Evolutionary conservation across 2,888 invertebrate genomes (phyloP), one percentile per base, ranked within the genome.

Genomic region (Artemia sinica): DNA sequence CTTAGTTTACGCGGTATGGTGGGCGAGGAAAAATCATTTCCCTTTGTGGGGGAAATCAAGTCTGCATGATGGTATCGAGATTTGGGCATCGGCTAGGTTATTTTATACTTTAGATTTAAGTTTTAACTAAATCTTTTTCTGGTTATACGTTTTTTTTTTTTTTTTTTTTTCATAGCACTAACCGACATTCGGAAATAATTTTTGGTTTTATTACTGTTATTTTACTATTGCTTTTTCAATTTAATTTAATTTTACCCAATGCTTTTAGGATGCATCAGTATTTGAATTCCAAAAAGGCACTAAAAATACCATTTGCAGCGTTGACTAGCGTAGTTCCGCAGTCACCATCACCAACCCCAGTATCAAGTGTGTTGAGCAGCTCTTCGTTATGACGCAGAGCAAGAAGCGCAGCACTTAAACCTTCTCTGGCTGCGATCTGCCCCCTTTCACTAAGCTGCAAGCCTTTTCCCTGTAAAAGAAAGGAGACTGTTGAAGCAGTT

Each of bases 321-420:
- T 78, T 76, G 71, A 82, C 81, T 12, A 86, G 75, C 0, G 85
- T 85, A 13, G 82, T 82, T 6, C 91, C 90, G 74, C 87, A 87
- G 76, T 89, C 87, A 0, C 88, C 87, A 74, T 88, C 87, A 0
- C 87, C 88, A 72, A 81, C 82, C 58, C 85, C 84, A 0, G 82
- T 79, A 76, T 90, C 90, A 70, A 90, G 81, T 51, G 78, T 78
- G 77, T 83, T 76, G 76, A 84, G 75, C 71, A 84, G 79, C 18
- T 78, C 79, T 73, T 86, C 85, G 71, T 82, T 83, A 50, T 81
- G 79, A 50, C 84, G 80, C 68, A 89, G 75, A 13, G 81, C 83
- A 48, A 83, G 78, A 0, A 80, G 78, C 0, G 81, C 81, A 0
- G 75, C 74, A 10, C 73, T 70, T 50, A 86, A 73, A 72, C 83